A percentile compares a stretch with the other conserved stretches of the same genome.
phyloP scores from a whole-genome alignment of 2,888 invertebrate species.

The Melinaea marsaeus region DNA sequence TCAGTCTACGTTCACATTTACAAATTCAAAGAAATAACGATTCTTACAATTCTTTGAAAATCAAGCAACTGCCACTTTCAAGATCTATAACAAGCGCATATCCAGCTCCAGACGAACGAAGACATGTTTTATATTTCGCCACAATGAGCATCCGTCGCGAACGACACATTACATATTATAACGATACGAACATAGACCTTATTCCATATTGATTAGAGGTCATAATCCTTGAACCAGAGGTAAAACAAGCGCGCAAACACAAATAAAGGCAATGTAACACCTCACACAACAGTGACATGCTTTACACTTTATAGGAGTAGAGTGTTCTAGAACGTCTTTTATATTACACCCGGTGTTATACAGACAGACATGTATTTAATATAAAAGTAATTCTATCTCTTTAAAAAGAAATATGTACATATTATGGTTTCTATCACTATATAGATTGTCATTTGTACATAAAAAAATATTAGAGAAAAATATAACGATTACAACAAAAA shows the following conservation, averaged over 20 bases:
- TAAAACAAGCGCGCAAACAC: slow-evolving; percentile 34
- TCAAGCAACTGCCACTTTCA: slow-evolving; percentile 16
- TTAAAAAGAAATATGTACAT: too few species aligned
- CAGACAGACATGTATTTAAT: background rate
- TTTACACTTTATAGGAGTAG: background rate
- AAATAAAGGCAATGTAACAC: slow-evolving; percentile 26
- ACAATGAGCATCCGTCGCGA: slow-evolving; percentile 35
- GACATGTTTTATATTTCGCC: slow-evolving; percentile 16
- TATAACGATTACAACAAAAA: too few species aligned
- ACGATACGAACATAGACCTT: too few species aligned
- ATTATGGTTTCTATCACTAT: too few species aligned
- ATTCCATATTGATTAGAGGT: background rate
- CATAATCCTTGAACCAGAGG: slow-evolving; percentile 14
- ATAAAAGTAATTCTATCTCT: slow-evolving; percentile 25
- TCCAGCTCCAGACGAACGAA: slow-evolving; percentile 27
- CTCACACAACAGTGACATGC: slow-evolving; percentile 17
- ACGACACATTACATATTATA: too few species aligned
- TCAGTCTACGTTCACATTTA: background rate
- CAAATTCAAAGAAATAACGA: background rate
- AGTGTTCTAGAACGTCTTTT: too few species aligned
- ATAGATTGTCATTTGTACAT: too few species aligned
- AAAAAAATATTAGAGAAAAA: too few species aligned
- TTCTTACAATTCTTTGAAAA: slow-evolving; percentile 16
- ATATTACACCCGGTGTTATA: too few species aligned
- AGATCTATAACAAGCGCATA: slow-evolving; percentile 20